phyloP scores from a whole-genome alignment of 2,888 invertebrate genomes.

The Diaperis boleti region DNA sequence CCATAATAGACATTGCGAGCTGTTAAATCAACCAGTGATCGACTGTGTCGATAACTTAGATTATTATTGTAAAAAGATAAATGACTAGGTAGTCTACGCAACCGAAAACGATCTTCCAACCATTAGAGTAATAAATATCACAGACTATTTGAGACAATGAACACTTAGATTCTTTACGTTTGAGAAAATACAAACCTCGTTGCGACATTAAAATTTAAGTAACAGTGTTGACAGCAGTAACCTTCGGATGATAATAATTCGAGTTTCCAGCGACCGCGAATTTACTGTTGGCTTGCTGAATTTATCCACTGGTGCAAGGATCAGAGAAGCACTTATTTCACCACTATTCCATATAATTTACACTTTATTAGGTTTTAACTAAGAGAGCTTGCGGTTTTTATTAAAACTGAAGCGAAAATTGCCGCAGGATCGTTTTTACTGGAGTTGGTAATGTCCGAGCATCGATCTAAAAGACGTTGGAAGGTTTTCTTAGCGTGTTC shows the following conservation, averaged over 20 bases:
- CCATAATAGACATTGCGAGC: conserved; percentile 15
- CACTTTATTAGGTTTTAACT: conserved; percentile 30
- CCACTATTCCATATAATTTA: conserved; percentile 9
- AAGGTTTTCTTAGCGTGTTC: conserved; percentile 4
- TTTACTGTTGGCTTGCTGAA: conserved; percentile 6
- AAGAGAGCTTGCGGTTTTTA: conserved; percentile 19
- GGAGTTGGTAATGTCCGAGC: conserved; percentile 12
- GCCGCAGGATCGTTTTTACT: conserved; percentile 18
- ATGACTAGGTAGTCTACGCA: conserved; percentile 22
- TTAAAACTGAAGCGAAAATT: conserved; percentile 19
- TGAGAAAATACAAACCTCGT: neutral
- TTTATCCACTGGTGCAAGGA: conserved; percentile 8
- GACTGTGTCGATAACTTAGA: conserved; percentile 20
- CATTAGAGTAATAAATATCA: conserved; percentile 18
- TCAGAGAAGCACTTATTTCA: conserved; percentile 4
- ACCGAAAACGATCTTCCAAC: conserved; percentile 12
- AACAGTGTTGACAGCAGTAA: conserved; percentile 1
- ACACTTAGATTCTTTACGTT: neutral
- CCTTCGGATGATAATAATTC: conserved; percentile 21
- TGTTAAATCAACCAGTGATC: conserved; percentile 24
- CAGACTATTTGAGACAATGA: conserved; percentile 10
- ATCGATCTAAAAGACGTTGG: conserved; percentile 12
- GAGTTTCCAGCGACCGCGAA: conserved; percentile 7
- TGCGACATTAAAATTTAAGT: conserved; percentile 1
- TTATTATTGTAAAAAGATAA: conserved; percentile 32